Percentiles rank a stretch among this genome's conserved stretches.
These are phyloP conservation scores for Myotis brandtii DNA, from an alignment of 2,113 vertebrate genomes.

Conservation along the genomic window DNA sequence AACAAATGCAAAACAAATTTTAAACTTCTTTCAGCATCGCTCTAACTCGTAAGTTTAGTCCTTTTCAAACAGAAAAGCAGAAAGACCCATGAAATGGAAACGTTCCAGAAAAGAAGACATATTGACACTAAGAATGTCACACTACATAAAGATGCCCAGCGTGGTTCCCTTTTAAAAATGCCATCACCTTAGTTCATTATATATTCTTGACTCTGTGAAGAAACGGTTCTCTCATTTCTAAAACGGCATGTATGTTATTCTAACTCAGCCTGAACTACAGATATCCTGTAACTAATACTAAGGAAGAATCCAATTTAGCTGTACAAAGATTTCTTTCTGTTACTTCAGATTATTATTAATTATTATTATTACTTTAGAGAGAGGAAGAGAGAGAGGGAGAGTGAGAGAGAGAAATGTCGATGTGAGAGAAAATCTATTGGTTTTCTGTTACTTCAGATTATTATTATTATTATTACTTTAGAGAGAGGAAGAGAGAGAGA, in stretches of 20 bases:
- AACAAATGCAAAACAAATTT: constrained; percentile 93
- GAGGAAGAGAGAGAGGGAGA: too few species aligned
- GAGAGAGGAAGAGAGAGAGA: too few species aligned
- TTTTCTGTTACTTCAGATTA: not conserved
- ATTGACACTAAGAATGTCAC: not conserved
- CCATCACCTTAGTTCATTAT: not conserved
- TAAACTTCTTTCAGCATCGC: constrained; percentile 89
- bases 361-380: too few species aligned
- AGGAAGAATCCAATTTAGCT: constrained; percentile 25
- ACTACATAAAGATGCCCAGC: not conserved
- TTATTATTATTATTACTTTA: too few species aligned
- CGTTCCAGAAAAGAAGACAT: constrained; percentile 27
- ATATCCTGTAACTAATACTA: constrained; percentile 11
- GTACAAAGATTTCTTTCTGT: not conserved
- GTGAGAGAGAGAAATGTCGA: too few species aligned
- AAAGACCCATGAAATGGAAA: constrained; percentile 1
- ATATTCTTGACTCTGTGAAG: constrained; percentile 34
- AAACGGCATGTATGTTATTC: constrained; percentile 35
- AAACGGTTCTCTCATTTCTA: constrained; percentile 32
- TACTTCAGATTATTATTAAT: constrained; percentile 7
- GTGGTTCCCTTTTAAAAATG: constrained; percentile 6
- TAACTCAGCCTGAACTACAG: constrained; percentile 45
- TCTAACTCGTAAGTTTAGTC: constrained; percentile 31
- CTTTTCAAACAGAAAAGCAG: constrained; percentile 22
- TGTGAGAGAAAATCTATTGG: too few species aligned